These are phyloP conservation scores for Pristionchus maxplancki DNA, from an alignment of 2,888 invertebrate genomes.

Conservation along the genomic window DNA sequence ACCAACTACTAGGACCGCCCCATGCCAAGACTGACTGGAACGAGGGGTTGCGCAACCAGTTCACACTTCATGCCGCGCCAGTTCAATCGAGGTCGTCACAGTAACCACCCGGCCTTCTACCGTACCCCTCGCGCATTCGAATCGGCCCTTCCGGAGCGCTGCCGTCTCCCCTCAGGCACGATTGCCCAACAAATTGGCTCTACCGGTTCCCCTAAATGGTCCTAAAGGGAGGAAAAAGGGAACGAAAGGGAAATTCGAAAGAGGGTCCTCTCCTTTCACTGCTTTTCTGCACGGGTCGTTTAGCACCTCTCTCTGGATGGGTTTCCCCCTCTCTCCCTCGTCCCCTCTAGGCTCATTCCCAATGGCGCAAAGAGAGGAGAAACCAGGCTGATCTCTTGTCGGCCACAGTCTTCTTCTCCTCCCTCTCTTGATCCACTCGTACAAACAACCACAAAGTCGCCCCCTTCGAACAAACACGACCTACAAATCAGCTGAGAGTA, in stretches of 20 bases:
- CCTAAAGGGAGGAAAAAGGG: neutral
- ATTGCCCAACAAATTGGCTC: conserved; percentile 21
- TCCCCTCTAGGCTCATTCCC: neutral
- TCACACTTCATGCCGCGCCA: neutral
- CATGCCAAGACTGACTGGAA: too few species aligned
- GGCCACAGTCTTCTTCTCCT: conserved; percentile 2
- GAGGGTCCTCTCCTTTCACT: conserved; percentile 1
- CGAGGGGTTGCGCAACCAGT: conserved; percentile 2
- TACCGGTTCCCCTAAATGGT: conserved; percentile 33
- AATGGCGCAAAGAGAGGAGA: conserved; percentile 19
- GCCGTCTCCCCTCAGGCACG: neutral
- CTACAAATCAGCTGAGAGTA: conserved; percentile 28
- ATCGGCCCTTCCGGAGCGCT: neutral
- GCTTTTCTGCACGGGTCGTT: conserved; percentile 41
- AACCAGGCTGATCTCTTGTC: neutral
- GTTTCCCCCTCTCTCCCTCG: neutral
- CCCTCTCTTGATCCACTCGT: conserved; percentile 21
- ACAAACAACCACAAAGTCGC: conserved; percentile 27
- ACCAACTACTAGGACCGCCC: neutral
- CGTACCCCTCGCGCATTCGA: conserved; percentile 14
- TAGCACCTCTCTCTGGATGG: conserved; percentile 40
- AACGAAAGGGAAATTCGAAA: conserved; percentile 47
- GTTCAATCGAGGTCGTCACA: neutral
- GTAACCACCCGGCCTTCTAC: neutral
- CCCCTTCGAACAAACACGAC: conserved; percentile 3